Percentiles rank a stretch among this genome's conserved stretches.
Evolutionary conservation across 53 echinoderm and acorn worm genomes (phyloP).

Genomic region (Temnopleurus reevesii): DNA sequence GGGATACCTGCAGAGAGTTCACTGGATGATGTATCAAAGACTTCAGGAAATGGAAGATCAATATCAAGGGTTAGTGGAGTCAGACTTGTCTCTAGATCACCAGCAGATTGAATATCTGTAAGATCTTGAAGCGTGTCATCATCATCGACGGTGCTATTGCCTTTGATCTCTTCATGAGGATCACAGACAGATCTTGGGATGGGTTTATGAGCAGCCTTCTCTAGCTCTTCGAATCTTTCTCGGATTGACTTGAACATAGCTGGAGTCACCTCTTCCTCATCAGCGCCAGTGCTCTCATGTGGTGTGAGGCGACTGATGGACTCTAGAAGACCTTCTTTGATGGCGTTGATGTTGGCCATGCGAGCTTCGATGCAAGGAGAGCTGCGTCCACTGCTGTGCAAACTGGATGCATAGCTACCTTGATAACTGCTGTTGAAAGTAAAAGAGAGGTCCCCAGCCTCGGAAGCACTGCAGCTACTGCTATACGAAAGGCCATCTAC

Average conservation of each 20-base stretch:
- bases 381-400: conserved; percentile 73
- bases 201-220: conserved; percentile 84
- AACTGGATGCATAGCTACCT: conserved; percentile 74
- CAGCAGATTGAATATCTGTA: conserved; percentile 18
- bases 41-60: conserved; percentile 54
- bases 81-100: background rate
- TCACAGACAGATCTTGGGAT: conserved; percentile 72
- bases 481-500: conserved; percentile 34
- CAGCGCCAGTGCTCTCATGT: conserved; percentile 32
- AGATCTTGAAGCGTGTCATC: conserved; percentile 19
- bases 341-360: conserved; percentile 25
- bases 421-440: conserved; percentile 48
- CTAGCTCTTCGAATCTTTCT: conserved; percentile 80
- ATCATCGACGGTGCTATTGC: background rate
- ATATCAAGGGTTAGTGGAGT: background rate
- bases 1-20: background rate
- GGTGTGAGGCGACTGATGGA: conserved; percentile 44
- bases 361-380: conserved; percentile 64
- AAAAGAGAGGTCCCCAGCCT: conserved; percentile 46
- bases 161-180: conserved; percentile 70
- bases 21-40: conserved; percentile 56
- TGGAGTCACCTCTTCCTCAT: conserved; percentile 66
- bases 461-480: conserved; percentile 47
- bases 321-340: conserved; percentile 40
- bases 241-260: conserved; percentile 78